phyloP scores from a whole-genome alignment of 2,888 invertebrate species.

The Philhelius pedissequus region DNA sequence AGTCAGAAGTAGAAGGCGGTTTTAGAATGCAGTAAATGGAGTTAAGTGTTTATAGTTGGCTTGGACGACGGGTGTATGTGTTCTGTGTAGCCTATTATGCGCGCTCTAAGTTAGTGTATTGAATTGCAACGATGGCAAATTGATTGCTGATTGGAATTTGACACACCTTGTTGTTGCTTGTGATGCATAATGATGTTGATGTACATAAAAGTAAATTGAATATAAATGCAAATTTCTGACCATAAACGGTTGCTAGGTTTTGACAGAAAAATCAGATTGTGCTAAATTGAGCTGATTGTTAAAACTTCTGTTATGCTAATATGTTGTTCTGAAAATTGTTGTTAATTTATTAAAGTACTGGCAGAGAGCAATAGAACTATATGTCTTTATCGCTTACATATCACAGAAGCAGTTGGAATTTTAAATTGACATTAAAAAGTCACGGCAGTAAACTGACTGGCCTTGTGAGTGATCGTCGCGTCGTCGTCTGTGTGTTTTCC shows the following conservation, averaged over 20 bases:
- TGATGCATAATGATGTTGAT: constrained; percentile 23
- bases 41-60: not conserved
- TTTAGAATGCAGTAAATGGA: constrained; percentile 33
- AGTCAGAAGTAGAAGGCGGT: constrained; percentile 56
- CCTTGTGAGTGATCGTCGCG: not conserved
- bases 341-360: not conserved
- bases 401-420: not conserved
- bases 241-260: constrained; percentile 27
- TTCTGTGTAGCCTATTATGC: not conserved
- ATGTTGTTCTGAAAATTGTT: not conserved
- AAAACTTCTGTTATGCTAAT: not conserved
- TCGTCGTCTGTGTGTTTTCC: not conserved
- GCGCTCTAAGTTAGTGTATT: not conserved
- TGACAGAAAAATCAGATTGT: not conserved
- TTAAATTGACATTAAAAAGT: not conserved
- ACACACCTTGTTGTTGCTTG: constrained; percentile 52
- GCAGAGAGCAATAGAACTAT: not conserved
- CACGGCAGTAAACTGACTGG: not conserved
- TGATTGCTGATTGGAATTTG: constrained; percentile 56
- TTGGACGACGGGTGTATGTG: too few relatives aligned
- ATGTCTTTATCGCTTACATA: not conserved
- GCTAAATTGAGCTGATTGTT: not conserved
- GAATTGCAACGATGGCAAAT: constrained; percentile 37
- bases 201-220: constrained; percentile 34
- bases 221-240: constrained; percentile 28